Conservation (phyloP, 2,888 invertebrate species). For the Heteropelma amictum region DNA sequence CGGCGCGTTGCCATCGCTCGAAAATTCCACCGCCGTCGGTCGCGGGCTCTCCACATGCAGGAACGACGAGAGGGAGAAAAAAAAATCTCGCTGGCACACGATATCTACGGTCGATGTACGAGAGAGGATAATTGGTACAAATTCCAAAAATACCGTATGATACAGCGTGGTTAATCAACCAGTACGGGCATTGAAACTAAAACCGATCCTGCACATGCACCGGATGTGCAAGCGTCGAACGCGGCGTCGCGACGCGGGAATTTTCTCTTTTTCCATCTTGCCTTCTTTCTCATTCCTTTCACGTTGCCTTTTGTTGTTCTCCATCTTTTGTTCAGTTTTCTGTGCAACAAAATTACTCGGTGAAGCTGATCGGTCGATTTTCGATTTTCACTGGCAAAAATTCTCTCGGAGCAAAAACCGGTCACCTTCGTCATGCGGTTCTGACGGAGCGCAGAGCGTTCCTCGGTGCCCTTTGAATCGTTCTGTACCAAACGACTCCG, state of each 20-base stretch:
- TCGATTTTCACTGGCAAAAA: not conserved
- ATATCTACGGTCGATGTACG: not conserved
- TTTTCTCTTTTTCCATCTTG: too few species aligned
- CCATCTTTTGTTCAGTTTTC: conserved; percentile 1
- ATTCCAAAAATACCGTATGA: conserved; percentile 21
- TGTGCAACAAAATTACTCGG: not conserved
- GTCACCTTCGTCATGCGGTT: not conserved
- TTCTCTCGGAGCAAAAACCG: not conserved
- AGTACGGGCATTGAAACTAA: conserved; percentile 14
- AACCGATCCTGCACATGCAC: too few species aligned
- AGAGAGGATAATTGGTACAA: conserved; percentile 6
- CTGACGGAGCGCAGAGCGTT: not conserved
- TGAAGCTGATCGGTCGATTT: not conserved
- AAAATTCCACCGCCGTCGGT: conserved; percentile 8
- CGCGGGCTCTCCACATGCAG: too few species aligned
- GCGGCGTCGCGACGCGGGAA: too few species aligned
- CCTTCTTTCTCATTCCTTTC: not conserved
- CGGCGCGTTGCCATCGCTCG: not conserved
- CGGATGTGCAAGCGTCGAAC: too few species aligned
- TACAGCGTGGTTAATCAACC: conserved; percentile 12
- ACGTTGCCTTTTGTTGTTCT: conserved; percentile 7
- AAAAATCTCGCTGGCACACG: not conserved
- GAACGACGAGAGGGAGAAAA: too few species aligned
- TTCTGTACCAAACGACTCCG: conserved; percentile 1
- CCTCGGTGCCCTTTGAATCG: conserved; percentile 2